Evolutionary conservation across 2,888 invertebrate species (phyloP).

Genomic region (Metacarcinus magister): DNA sequence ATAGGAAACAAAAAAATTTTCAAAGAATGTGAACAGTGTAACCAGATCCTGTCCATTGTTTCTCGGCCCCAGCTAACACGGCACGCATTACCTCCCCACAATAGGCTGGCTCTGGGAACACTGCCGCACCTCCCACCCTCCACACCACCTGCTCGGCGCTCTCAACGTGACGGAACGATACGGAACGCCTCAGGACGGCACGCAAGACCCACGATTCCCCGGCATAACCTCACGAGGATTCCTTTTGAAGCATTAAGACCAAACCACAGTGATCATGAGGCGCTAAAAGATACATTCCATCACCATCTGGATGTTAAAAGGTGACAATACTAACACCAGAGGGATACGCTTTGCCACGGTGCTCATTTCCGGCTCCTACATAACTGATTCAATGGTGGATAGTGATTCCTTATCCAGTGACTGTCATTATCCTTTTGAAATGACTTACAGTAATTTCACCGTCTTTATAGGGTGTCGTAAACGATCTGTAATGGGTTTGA

Average conservation of each 20-base stretch:
- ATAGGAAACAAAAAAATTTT: neutral
- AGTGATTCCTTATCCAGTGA: neutral
- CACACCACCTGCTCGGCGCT: neutral
- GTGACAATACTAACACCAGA: neutral
- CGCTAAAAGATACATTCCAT: neutral
- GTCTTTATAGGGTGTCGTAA: neutral
- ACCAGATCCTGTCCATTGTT: conserved; percentile 42
- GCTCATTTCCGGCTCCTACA: neutral
- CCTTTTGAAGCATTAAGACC: neutral
- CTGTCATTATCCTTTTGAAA: neutral
- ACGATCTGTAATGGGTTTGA: neutral
- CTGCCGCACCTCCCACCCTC: conserved; percentile 8
- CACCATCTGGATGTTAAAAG: neutral
- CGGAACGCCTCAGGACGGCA: conserved; percentile 18
- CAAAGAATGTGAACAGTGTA: conserved; percentile 1
- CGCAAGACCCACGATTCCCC: neutral
- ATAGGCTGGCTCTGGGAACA: conserved; percentile 14
- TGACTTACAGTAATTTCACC: neutral
- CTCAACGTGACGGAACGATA: conserved; percentile 30
- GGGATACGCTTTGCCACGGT: neutral
- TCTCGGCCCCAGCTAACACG: conserved; percentile 16
- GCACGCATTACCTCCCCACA: conserved; percentile 21
- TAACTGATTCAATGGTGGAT: neutral
- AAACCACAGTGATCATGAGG: neutral
- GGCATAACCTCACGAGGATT: neutral